Evolutionary conservation across 2,888 invertebrate species (phyloP), one percentile per base, ranked within the genome.

Genomic region (Eristalis pertinax): DNA sequence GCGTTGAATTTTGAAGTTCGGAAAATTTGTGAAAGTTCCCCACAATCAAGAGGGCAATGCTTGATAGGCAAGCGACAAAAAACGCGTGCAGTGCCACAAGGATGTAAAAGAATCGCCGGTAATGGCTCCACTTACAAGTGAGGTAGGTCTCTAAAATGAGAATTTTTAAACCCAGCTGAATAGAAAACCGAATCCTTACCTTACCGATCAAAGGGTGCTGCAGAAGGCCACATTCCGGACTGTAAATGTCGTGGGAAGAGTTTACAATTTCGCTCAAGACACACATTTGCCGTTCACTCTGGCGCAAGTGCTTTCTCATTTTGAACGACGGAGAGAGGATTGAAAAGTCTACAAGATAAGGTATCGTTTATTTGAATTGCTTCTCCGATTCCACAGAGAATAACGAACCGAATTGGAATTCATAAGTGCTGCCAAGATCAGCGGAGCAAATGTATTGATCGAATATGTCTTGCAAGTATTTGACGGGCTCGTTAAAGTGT

Each of bases 41-140:
- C 0, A 77, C 85, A 58, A 89, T 69, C 60, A 89, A 38, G 29
- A 86, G 38, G 0, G 87, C 83, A 24, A 78, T 65, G 11, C 83
- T 77, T 1, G 94, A 94, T 50, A 94, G 89, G 10, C 93, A 93
- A 2, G 91, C 80, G 24, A 93, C 94, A 86, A 94, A 93, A 11
- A 92, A 84, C 2, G 92, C 89, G 78, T 94, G 93, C 24, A 92
- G 89, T 24, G 90, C 84, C 10, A 94, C 91, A 67, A 94, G 90
- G 26, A 93, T 88, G 75, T 93, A 93, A 89, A 94, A 94, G 86
- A 94, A 94, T 63, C 91, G 90, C 62, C 94, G 91, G 24, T 94
- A 92, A 88, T 92, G 93, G n/a, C 92, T 89, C 94, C 94, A 94
- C 90, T 94, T 94, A 32, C 94, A 90, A 35, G 91, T 91, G 41